Conservation (phyloP, 2,797 vertebrate genomes). For the Helicolenus hilgendorfi region DNA sequence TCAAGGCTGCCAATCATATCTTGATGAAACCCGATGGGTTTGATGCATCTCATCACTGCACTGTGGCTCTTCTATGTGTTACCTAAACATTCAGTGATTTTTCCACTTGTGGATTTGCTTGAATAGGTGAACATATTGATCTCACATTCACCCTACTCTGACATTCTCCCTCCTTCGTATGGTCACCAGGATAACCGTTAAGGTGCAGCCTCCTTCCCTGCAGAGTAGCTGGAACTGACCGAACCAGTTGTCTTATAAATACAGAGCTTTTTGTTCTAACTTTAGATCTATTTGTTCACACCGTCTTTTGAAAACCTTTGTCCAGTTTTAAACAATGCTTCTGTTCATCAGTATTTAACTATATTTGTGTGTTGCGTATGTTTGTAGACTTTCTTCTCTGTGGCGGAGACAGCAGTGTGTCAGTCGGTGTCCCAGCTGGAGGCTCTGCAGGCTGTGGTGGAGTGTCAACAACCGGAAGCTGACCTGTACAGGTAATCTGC, state of each 20-base stretch:
- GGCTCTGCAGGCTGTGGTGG: constrained; percentile 94
- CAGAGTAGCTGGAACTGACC: neutral
- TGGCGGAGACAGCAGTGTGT: constrained; percentile 95
- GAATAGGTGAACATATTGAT: neutral
- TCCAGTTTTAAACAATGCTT: neutral
- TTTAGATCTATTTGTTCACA: neutral
- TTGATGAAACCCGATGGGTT: neutral
- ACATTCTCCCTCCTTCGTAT: neutral
- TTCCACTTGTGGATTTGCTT: neutral
- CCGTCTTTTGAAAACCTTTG: neutral
- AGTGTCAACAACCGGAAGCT: constrained; percentile 98
- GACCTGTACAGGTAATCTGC: constrained; percentile 95
- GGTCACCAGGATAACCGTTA: neutral
- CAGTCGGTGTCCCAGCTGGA: constrained; percentile 95
- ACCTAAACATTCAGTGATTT: neutral
- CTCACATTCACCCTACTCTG: neutral
- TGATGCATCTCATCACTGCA: neutral
- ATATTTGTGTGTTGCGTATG: neutral
- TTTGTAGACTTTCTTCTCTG: constrained; percentile 93
- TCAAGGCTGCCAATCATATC: neutral
- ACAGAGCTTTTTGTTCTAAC: neutral
- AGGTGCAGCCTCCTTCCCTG: neutral
- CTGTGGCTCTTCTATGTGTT: neutral
- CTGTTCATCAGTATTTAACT: neutral
- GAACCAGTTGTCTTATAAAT: constrained; percentile 22